Percentiles rank a stretch among this genome's conserved stretches.
These are phyloP conservation scores for Dasyornis broadbenti DNA, from an alignment of 2,113 vertebrate genomes.

Conservation along the genomic window DNA sequence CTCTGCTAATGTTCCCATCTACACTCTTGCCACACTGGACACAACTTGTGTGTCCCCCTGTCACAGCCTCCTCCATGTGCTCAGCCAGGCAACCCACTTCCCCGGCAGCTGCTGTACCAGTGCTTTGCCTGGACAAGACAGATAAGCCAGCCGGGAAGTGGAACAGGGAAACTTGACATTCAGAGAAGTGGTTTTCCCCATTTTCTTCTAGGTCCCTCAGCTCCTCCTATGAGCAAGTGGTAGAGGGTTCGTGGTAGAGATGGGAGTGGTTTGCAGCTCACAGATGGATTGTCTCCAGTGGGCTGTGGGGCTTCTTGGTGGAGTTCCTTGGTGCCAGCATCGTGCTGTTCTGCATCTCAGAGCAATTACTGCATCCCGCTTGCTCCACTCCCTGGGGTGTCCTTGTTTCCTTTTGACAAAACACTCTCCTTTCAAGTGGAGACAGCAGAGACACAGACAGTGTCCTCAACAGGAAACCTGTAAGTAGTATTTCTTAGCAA, in stretches of 20 bases:
- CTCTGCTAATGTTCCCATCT: background rate
- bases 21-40: background rate
- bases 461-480: background rate
- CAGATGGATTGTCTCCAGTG: background rate
- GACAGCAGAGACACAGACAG: background rate
- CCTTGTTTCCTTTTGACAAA: background rate
- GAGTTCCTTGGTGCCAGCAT: background rate
- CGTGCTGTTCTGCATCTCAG: background rate
- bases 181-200: background rate
- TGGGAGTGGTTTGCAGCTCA: background rate
- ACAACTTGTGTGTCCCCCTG: background rate
- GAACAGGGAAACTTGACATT: background rate
- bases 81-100: background rate
- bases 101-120: background rate
- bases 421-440: background rate
- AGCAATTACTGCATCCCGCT: background rate
- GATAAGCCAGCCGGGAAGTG: background rate
- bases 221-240: rapidly evolving
- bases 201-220: background rate
- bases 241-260: background rate
- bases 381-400: background rate
- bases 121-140: background rate
- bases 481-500: background rate
- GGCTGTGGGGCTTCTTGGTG: background rate
- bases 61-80: background rate